Evolutionary conservation across 2,113 vertebrate species (phyloP).

Genomic region (Micromys minutus): DNA sequence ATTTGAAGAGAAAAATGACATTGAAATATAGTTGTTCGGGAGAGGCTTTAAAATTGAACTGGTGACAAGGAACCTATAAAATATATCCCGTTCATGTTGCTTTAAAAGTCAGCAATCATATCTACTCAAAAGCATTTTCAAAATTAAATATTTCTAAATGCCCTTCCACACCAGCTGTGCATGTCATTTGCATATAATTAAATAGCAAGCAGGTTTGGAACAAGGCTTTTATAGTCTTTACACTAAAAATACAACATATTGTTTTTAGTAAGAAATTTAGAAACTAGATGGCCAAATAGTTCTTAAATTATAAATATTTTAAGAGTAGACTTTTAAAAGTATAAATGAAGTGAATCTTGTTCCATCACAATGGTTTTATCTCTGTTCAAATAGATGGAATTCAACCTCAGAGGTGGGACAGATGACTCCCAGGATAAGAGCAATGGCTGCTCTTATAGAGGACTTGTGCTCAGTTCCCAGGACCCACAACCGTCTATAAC

Average conservation of each 20-base stretch:
- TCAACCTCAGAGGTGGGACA: not conserved
- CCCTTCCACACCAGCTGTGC: not conserved
- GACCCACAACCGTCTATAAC: not conserved
- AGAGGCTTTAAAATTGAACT: not conserved
- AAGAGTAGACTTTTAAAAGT: conserved; percentile 16
- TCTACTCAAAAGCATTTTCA: conserved; percentile 16
- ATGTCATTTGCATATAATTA: not conserved
- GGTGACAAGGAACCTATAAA: not conserved
- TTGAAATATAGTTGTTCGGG: not conserved
- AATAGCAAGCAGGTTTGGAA: not conserved
- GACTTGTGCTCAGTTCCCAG: not conserved
- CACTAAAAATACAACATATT: not conserved
- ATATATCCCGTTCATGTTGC: not conserved
- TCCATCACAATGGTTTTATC: conserved; percentile 11
- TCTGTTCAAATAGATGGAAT: not conserved
- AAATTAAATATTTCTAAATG: not conserved
- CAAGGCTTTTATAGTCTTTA: not conserved
- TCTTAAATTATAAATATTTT: not conserved
- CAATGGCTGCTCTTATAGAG: not conserved
- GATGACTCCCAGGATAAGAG: not conserved
- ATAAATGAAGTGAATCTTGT: conserved; percentile 20
- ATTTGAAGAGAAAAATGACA: conserved; percentile 19
- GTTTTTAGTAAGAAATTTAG: conserved; percentile 22
- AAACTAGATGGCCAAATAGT: not conserved
- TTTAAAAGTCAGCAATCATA: not conserved